These are phyloP conservation scores for Amyelois transitella DNA, from an alignment of 1,140 invertebrate species.

Conservation along the genomic window DNA sequence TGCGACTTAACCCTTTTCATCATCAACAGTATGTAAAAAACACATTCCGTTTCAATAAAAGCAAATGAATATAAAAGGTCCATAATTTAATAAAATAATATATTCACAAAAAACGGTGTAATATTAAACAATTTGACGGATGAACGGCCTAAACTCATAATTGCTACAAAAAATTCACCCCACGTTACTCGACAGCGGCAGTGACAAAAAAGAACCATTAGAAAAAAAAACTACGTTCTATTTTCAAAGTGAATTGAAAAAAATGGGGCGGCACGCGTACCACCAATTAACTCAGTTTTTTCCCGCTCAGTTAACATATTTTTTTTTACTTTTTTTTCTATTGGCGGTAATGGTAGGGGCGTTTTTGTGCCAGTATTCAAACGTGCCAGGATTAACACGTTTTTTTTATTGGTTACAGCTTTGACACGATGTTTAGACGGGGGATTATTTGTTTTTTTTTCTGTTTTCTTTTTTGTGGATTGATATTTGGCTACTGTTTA, in stretches of 20 bases:
- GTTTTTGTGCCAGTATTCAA: slow-evolving; percentile 38
- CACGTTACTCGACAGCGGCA: slow-evolving; percentile 15
- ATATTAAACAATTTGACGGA: slow-evolving; percentile 54
- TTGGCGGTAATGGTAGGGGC: slow-evolving; percentile 51
- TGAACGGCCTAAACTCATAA: slow-evolving; percentile 36
- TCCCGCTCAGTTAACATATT: neutral
- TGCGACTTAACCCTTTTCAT: neutral
- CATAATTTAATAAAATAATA: slow-evolving; percentile 7
- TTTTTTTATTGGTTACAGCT: slow-evolving; percentile 43
- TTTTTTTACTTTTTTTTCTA: slow-evolving; percentile 36
- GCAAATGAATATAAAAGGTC: slow-evolving; percentile 43
- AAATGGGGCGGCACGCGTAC: slow-evolving; percentile 56
- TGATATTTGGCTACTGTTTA: slow-evolving; percentile 55
- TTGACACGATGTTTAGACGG: slow-evolving; percentile 61
- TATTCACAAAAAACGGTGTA: slow-evolving; percentile 14
- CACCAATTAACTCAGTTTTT: slow-evolving; percentile 61
- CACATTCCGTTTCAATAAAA: neutral
- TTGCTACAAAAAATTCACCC: slow-evolving; percentile 67
- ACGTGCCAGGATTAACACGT: slow-evolving; percentile 47
- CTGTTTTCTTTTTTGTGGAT: slow-evolving; percentile 28
- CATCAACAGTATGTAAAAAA: neutral
- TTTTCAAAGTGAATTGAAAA: slow-evolving; percentile 20
- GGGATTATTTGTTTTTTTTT: no score
- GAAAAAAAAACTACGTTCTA: slow-evolving; percentile 36
- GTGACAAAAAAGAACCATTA: neutral